These are phyloP conservation scores for Peribatodes rhomboidaria DNA, from an alignment of 2,888 invertebrate genomes.

Conservation along the genomic window DNA sequence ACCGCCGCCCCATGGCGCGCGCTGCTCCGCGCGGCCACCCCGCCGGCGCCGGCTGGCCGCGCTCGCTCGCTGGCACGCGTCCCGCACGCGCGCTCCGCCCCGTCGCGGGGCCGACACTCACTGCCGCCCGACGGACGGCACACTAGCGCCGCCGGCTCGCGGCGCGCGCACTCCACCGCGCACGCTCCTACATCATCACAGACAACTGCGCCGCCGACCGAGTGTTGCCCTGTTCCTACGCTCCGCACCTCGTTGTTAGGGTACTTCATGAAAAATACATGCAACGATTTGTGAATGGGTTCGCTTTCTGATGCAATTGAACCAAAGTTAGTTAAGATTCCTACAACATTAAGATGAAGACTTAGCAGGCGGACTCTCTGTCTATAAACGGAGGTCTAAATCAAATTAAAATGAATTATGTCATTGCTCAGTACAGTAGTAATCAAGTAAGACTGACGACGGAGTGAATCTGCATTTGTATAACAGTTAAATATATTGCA, in stretches of 20 bases:
- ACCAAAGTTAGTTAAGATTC: neutral
- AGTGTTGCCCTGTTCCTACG: constrained; percentile 60
- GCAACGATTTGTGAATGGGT: constrained; percentile 10
- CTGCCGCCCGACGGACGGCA: constrained; percentile 43
- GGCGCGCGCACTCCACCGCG: constrained; percentile 48
- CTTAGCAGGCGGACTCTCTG: neutral
- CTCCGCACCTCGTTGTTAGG: constrained; percentile 38
- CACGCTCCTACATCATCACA: constrained; percentile 39
- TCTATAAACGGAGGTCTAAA: too few species aligned
- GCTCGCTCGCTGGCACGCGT: constrained; percentile 59
- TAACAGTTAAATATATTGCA: too few species aligned
- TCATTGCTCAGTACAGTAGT: too few species aligned
- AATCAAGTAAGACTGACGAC: too few species aligned
- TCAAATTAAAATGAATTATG: too few species aligned
- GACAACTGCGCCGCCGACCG: constrained; percentile 31
- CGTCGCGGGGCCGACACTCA: constrained; percentile 63
- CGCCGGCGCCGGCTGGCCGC: constrained; percentile 51
- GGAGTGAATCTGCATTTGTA: too few species aligned
- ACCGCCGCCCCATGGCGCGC: constrained; percentile 90
- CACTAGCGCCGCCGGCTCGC: constrained; percentile 49
- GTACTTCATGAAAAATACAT: constrained; percentile 41
- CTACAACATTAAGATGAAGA: constrained; percentile 5
- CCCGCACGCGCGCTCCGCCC: constrained; percentile 70
- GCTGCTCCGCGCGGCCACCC: constrained; percentile 75
- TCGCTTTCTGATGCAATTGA: neutral